Evolutionary conservation across 2,888 invertebrate genomes (phyloP), one percentile per base, ranked within the genome.

Genomic region (Lasioglossum oenotherae): DNA sequence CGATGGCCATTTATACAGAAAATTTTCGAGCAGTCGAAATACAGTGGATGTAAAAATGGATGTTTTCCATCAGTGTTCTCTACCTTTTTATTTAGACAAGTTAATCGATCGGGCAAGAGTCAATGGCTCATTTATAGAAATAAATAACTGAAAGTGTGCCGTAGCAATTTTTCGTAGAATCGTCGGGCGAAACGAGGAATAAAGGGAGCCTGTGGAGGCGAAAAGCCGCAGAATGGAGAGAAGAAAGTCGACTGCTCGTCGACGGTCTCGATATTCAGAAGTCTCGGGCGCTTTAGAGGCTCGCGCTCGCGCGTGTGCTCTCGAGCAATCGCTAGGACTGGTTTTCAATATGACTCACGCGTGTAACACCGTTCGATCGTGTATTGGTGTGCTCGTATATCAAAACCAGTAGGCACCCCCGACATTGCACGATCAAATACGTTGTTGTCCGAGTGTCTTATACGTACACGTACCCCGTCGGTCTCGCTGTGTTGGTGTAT

Each of bases 361-460:
- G 92, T 92, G 93, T 92, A 91, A 92, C 92, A 87, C 89, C 90
- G 88, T 90, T 91, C 91, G 91, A 92, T 91, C 89, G 80, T 91
- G 94, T 93, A 92, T 93, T 91, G 89, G 94, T 93, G 94, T 91
- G 93, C 94, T 94, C 94, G 94, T 94, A 94, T 94, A 94, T 94
- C 94, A 94, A 94, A 94, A 94, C 94, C 94, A 94, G 94, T 94
- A 94, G 94, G 93, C 94, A 94, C 94, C 94, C 94, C 94, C 94
- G 93, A 93, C 92, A 92, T 93, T 91, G 93, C 93, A 92, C 92
- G 90, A 88, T 89, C 87, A 88, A 87, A 87, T 82, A 87, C 84
- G 88, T 79, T 69, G 86, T 74, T 86, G 86, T 77, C 85, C 78
- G 82, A 71, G 71, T 46, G 46, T 75, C 81, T 44, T 23, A 38